Percentiles rank a stretch among this genome's conserved stretches.
These are phyloP conservation scores for Chelonus insularis DNA, from an alignment of 1,140 invertebrate species.

Conservation along the genomic window DNA sequence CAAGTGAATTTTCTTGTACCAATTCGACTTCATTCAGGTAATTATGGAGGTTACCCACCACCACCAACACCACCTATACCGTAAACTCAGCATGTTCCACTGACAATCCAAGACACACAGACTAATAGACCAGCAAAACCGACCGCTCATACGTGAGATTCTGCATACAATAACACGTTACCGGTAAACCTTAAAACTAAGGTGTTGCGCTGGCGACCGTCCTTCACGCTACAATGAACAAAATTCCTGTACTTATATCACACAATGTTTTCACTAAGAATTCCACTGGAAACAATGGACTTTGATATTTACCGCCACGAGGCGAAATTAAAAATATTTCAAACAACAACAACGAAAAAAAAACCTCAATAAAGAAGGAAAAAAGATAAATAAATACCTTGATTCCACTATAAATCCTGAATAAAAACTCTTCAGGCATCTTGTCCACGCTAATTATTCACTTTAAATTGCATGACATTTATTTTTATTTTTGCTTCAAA, in stretches of 20 bases:
- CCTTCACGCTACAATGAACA: conserved; percentile 22
- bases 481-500: neutral
- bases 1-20: conserved; percentile 22
- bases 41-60: neutral
- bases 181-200: neutral
- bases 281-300: conserved; percentile 3
- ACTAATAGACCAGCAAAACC: neutral
- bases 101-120: neutral
- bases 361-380: neutral
- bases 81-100: neutral
- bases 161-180: neutral
- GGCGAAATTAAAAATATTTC: neutral
- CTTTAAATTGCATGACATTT: neutral
- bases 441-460: conserved; percentile 6
- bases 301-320: neutral
- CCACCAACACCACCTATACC: neutral
- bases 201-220: conserved; percentile 10
- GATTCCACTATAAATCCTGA: conserved; percentile 14
- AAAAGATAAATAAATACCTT: conserved; percentile 19
- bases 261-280: neutral
- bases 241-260: neutral
- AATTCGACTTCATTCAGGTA: conserved; percentile 11
- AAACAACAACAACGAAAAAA: neutral
- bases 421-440: conserved; percentile 19
- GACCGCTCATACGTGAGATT: neutral